Percentiles rank a stretch among this genome's conserved stretches.
phyloP scores from a whole-genome alignment of 1,140 invertebrate genomes.

The Caenorhabditis remanei region DNA sequence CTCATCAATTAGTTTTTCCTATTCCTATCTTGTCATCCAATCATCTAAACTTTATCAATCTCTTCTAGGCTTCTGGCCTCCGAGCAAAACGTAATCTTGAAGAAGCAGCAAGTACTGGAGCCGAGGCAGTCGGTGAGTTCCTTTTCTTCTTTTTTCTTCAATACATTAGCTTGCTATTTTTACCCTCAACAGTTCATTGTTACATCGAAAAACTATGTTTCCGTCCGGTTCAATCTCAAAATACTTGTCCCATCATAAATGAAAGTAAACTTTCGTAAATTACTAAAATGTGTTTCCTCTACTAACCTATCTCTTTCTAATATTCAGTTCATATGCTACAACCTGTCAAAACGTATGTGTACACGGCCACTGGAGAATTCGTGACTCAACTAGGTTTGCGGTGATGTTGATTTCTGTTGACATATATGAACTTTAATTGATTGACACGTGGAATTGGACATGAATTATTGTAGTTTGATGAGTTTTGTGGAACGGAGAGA shows the following conservation, averaged over 20 bases:
- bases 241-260: background rate
- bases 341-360: constrained; percentile 62
- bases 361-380: constrained; percentile 62
- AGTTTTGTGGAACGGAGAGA: background rate
- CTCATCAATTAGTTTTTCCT: too few relatives aligned
- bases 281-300: background rate
- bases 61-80: constrained; percentile 13
- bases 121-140: constrained; percentile 44
- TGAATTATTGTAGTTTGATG: background rate
- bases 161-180: background rate
- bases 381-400: constrained; percentile 54
- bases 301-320: constrained; percentile 27
- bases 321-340: constrained; percentile 54
- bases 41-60: background rate
- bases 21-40: too few relatives aligned
- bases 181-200: background rate
- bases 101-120: constrained; percentile 4
- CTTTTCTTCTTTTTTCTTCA: background rate
- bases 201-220: background rate
- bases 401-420: constrained; percentile 15
- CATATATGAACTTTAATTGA: constrained; percentile 8
- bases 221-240: background rate
- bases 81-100: constrained; percentile 15
- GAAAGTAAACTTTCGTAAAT: too few relatives aligned
- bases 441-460: constrained; percentile 16